phyloP scores from a whole-genome alignment of 2,888 invertebrate species.

The Chymomyza caudatula region DNA sequence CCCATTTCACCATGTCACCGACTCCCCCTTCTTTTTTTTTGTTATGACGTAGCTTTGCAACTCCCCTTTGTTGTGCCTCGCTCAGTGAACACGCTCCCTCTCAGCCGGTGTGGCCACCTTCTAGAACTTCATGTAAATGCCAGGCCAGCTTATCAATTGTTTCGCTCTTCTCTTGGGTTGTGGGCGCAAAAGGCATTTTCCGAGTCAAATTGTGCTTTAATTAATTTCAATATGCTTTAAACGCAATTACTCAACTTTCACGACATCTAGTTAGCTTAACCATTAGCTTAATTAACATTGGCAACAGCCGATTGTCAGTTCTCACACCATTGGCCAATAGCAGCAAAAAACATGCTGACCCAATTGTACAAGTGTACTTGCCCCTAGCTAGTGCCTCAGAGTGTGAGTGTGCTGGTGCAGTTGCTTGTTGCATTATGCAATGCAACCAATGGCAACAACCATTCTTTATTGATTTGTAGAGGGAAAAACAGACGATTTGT shows the following conservation, averaged over 20 bases:
- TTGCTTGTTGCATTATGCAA: conserved; percentile 9
- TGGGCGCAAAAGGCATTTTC: neutral
- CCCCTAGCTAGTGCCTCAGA: neutral
- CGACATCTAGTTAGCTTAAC: too few relatives aligned
- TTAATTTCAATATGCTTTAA: neutral
- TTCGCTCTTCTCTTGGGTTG: neutral
- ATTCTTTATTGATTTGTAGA: conserved; percentile 5
- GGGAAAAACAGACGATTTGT: neutral
- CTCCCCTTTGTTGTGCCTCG: conserved; percentile 1
- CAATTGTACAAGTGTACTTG: neutral
- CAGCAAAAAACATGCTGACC: neutral
- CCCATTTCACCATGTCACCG: neutral
- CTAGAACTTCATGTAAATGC: conserved; percentile 33
- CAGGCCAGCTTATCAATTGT: conserved; percentile 66
- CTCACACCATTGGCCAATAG: neutral
- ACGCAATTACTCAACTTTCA: too few relatives aligned
- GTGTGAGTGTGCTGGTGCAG: neutral
- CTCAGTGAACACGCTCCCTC: conserved; percentile 35
- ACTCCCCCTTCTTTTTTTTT: neutral
- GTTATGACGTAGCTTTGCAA: conserved; percentile 26
- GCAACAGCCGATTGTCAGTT: neutral
- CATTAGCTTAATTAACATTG: neutral
- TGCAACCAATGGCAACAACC: neutral
- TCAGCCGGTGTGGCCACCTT: conserved; percentile 22
- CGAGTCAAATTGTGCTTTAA: neutral